phyloP scores from a whole-genome alignment of 2,113 vertebrate genomes.

The Agapornis roseicollis region DNA sequence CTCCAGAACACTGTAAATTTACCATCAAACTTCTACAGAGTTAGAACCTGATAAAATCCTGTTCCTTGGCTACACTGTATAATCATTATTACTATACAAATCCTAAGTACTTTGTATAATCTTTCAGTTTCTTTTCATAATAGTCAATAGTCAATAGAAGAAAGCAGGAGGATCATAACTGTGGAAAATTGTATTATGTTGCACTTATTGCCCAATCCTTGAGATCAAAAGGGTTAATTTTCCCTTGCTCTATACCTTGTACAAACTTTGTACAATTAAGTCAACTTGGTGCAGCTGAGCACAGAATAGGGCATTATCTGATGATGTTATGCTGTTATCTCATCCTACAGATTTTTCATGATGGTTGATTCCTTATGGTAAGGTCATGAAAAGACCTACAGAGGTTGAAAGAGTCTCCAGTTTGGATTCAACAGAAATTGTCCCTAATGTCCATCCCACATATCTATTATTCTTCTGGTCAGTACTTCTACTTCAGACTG shows the following conservation, averaged over 20 bases:
- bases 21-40: neutral
- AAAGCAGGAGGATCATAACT: neutral
- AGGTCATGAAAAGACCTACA: rapidly evolving
- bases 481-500: neutral
- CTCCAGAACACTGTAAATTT: neutral
- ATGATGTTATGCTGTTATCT: neutral
- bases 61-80: neutral
- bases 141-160: neutral
- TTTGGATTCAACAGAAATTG: neutral
- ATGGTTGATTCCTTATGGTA: neutral
- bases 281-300: neutral
- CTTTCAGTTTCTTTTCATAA: neutral
- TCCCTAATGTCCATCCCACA: neutral
- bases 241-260: neutral
- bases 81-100: neutral
- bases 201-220: neutral
- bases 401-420: neutral
- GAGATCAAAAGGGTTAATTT: neutral
- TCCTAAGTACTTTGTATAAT: neutral
- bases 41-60: neutral
- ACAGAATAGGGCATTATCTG: neutral
- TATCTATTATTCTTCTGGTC: neutral
- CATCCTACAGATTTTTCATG: neutral
- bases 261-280: neutral
- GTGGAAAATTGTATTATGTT: neutral